These are phyloP conservation scores for Salmo trutta DNA, from an alignment of 2,797 vertebrate genomes.

Conservation along the genomic window DNA sequence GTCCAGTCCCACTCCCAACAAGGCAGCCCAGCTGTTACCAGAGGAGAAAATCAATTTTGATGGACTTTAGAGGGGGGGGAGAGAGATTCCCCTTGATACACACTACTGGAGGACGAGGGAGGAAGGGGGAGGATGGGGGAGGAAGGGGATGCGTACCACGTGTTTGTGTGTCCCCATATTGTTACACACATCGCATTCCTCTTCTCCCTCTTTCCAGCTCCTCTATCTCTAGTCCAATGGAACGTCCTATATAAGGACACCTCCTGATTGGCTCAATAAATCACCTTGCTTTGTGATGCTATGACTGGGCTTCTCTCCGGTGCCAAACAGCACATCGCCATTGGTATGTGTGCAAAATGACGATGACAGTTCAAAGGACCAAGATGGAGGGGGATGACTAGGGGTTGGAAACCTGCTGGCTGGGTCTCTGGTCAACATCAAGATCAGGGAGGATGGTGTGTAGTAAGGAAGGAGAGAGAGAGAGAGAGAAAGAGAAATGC, in stretches of 20 bases:
- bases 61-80: background rate
- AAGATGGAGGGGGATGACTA: conserved; percentile 39
- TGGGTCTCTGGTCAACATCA: conserved; percentile 73
- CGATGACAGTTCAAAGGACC: conserved; percentile 46
- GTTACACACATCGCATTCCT: conserved; percentile 59
- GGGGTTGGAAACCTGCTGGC: conserved; percentile 10
- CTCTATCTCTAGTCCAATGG: conserved; percentile 53
- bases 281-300: conserved; percentile 61
- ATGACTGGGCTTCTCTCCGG: conserved; percentile 32
- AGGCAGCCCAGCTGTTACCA: conserved; percentile 62
- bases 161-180: conserved; percentile 41
- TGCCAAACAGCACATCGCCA: conserved; percentile 42
- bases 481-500: conserved; percentile 21
- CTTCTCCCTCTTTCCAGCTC: conserved; percentile 42
- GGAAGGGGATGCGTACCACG: background rate
- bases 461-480: conserved; percentile 20
- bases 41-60: conserved; percentile 58
- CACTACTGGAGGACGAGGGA: conserved; percentile 29
- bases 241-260: conserved; percentile 84
- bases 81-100: conserved; percentile 53
- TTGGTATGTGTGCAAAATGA: conserved; percentile 42
- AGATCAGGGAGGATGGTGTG: conserved; percentile 38
- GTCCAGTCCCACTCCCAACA: conserved; percentile 64
- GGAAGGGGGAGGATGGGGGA: background rate
- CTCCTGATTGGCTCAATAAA: conserved; percentile 72